Evolutionary conservation across 2,113 vertebrate species (phyloP).

Genomic region (Nettapus auritus): DNA sequence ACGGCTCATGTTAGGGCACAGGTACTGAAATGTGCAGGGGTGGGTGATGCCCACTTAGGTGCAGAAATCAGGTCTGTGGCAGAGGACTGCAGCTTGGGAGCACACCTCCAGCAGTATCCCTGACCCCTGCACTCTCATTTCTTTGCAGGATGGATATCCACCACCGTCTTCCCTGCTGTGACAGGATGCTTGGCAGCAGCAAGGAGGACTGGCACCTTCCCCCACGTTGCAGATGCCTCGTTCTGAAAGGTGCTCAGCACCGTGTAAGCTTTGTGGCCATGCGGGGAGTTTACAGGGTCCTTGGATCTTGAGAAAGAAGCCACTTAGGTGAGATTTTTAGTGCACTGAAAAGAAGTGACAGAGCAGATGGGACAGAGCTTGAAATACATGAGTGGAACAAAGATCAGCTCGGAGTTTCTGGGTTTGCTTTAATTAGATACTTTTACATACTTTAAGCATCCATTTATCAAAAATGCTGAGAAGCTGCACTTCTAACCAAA

Average conservation of each 20-base stretch:
- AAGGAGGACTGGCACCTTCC: not conserved
- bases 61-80: not conserved
- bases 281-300: not conserved
- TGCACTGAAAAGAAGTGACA: not conserved
- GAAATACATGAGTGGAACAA: not conserved
- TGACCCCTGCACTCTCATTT: not conserved
- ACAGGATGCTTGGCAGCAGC: not conserved
- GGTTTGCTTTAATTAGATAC: not conserved
- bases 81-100: not conserved
- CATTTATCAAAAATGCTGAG: not conserved
- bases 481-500: not conserved
- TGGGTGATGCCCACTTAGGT: not conserved
- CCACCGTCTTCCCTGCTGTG: not conserved
- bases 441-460: not conserved
- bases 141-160: not conserved
- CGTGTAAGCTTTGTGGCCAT: fast-evolving
- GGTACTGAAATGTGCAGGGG: fast-evolving
- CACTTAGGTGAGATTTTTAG: not conserved
- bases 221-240: fast-evolving
- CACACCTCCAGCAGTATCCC: not conserved
- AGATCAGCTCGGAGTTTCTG: not conserved
- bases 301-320: not conserved
- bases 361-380: not conserved
- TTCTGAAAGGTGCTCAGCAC: not conserved
- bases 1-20: not conserved